Base-by-base conservation (phyloP, 2,113 vertebrate genomes). In the Hylia prasina region DNA sequence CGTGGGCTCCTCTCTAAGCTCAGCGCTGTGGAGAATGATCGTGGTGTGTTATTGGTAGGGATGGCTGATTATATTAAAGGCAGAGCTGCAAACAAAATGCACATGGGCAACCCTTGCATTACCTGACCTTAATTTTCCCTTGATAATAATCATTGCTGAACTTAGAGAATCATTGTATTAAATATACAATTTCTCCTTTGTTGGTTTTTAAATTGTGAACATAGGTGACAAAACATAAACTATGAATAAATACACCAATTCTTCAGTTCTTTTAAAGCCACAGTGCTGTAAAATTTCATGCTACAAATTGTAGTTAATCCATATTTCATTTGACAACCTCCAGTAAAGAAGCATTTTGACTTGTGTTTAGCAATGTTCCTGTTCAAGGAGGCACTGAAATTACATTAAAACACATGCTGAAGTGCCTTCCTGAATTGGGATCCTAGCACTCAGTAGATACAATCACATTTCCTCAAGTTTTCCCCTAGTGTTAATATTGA, bases 101-200 rank as follows among this genome's bases (percentile, higher is more conserved):
- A 8, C 3, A 0, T 28, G 10, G 37, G 15, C 1, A 8, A 20
- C 20, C 7, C 4, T 42, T 42, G 21, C 7, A 3, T 56, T 68
- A 45, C 33, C 14, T 66, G 22, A 22, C 9, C 16, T 58, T 66
- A 45, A 27, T 58, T 63, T 82, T 37, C 23, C 19, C 16, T 28
- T 28, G 16, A 24, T 65, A 25, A 65, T 76, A 25, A 65, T 76
- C 25, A 35, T 73, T 18, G 8, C 24, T 82, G 18, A 33, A 7
- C 31, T 87, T 65, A 40, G 21, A 66, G 28, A 82, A 35, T 64
- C 39, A 25, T 14, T 61, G 7, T 35, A 13, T 77, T 45, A 42
- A 53, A 61, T 23, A 9, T 47, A 5, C 6, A 6, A 3, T 65
- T 90, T 53, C 27, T 70, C 17, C 1, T 37, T 60, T 61, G n/a